Base-by-base conservation (phyloP, 2,113 vertebrate species). In the Laterallus jamaicensis region DNA sequence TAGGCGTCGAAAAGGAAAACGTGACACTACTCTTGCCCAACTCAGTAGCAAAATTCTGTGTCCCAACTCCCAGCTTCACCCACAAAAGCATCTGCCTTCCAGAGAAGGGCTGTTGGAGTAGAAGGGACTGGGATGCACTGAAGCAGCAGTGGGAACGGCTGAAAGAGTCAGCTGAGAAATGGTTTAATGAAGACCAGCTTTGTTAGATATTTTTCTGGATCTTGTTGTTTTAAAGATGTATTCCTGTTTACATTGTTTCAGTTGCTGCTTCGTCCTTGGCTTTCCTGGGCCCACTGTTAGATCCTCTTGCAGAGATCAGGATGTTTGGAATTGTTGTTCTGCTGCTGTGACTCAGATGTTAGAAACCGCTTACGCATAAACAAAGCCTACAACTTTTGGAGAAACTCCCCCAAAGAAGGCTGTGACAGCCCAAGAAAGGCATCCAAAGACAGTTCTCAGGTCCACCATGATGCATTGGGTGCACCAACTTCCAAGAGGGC, bases 251-350 rank as follows among this genome's bases (percentile, higher is more conserved):
- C 82, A 82, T 90, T 90, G 50, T 64, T 95, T 73, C 60, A 32
- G 68, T 86, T 78, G 70, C 87, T 93, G 77, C 88, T 81, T 49
- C 0, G 84, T 93, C 96, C 95, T 98, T 96, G 95, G 88, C 91
- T 93, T 90, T 89, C 78, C 86, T 91, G 94, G 86, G 66, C 62
- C 82, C 80, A 5, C 60, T 75, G 58, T 80, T 93, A 90, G 87
- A 89, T 52, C 71, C 29, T 79, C 47, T 91, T 69, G 37, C 32
- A 10, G 58, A 71, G 47, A 88, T 86, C 76, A 96, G 88, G 82
- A 97, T 95, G 67, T 97, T 97, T 97, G 92, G 89, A 95, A 93
- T 86, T 91, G 93, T 90, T 10, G n/a, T 76, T 96, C 88, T 96
- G 83, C 92, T 92, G 66, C 88, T 89, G 24, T 86, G 93, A 87